These are phyloP conservation scores for Notolabrus celidotus DNA, from an alignment of 2,797 vertebrate species.

Conservation along the genomic window DNA sequence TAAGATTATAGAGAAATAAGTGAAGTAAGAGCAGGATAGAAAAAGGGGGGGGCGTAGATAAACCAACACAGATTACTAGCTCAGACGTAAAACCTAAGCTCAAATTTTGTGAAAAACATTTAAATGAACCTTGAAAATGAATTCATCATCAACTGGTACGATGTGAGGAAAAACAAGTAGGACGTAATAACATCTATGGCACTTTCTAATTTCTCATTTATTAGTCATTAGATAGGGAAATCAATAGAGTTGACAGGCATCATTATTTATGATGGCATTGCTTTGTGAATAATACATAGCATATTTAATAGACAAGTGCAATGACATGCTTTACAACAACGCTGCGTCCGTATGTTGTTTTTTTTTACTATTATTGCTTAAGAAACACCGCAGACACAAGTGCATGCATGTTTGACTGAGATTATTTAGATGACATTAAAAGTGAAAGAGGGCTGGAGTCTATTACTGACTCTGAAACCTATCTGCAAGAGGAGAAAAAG, in stretches of 20 bases:
- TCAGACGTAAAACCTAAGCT: not conserved
- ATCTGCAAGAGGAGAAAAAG: not conserved
- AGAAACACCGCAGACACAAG: slow-evolving; percentile 11
- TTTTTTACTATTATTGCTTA: slow-evolving; percentile 11
- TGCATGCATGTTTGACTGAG: slow-evolving; percentile 7
- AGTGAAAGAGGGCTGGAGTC: slow-evolving; percentile 11
- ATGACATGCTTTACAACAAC: not conserved
- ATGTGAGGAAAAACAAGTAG: slow-evolving; percentile 10
- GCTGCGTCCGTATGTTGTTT: slow-evolving; percentile 9
- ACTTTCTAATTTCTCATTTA: slow-evolving; percentile 15
- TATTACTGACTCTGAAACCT: slow-evolving; percentile 20
- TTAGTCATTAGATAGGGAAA: not conserved
- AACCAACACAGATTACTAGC: not conserved
- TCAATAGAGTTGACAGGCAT: slow-evolving; percentile 1
- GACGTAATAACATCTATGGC: not conserved
- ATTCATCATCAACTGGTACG: slow-evolving; percentile 14
- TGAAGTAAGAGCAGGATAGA: not conserved
- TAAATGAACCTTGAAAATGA: not conserved
- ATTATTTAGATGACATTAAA: slow-evolving; percentile 22
- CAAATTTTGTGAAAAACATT: not conserved
- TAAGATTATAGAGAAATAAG: too few species aligned
- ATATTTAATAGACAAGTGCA: slow-evolving; percentile 13
- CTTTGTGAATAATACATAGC: slow-evolving; percentile 47
- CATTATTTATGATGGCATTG: slow-evolving; percentile 16
- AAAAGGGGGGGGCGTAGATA: not conserved